These are phyloP conservation scores for Palloptera scutellata DNA, from an alignment of 2,888 invertebrate genomes.

Conservation along the genomic window DNA sequence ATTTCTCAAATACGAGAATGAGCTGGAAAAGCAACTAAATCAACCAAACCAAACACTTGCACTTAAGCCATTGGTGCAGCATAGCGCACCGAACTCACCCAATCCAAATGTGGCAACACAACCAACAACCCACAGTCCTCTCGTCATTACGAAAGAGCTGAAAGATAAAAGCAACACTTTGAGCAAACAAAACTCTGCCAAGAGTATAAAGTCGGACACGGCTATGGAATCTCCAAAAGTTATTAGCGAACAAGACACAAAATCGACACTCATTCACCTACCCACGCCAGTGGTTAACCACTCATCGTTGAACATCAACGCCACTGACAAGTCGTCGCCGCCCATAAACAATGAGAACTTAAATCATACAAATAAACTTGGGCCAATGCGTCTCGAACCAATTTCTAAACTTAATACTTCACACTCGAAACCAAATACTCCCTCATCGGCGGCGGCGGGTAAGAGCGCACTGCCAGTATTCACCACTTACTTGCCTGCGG, in stretches of 20 bases:
- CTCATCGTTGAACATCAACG: not conserved
- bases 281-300: slow-evolving; percentile 16
- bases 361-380: not conserved
- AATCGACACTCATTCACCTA: not conserved
- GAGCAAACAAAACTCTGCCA: slow-evolving; percentile 63
- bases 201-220: slow-evolving; percentile 44
- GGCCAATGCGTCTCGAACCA: slow-evolving; percentile 46
- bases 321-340: slow-evolving; percentile 4
- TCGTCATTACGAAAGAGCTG: slow-evolving; percentile 54
- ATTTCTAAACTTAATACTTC: slow-evolving; percentile 30
- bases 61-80: not conserved
- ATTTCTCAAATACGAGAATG: slow-evolving; percentile 63
- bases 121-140: slow-evolving; percentile 26
- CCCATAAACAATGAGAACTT: not conserved
- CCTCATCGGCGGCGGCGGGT: slow-evolving; percentile 1
- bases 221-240: slow-evolving; percentile 6
- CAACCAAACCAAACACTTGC: slow-evolving; percentile 36
- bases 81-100: not conserved
- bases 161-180: slow-evolving; percentile 63
- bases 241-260: not conserved
- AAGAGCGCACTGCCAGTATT: slow-evolving; percentile 10
- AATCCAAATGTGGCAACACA: not conserved
- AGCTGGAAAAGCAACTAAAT: slow-evolving; percentile 53
- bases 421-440: slow-evolving; percentile 20
- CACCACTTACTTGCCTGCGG: slow-evolving; percentile 18